Conservation (phyloP, 92 coral and sea anemone genomes). For the Plumapathes pennacea region DNA sequence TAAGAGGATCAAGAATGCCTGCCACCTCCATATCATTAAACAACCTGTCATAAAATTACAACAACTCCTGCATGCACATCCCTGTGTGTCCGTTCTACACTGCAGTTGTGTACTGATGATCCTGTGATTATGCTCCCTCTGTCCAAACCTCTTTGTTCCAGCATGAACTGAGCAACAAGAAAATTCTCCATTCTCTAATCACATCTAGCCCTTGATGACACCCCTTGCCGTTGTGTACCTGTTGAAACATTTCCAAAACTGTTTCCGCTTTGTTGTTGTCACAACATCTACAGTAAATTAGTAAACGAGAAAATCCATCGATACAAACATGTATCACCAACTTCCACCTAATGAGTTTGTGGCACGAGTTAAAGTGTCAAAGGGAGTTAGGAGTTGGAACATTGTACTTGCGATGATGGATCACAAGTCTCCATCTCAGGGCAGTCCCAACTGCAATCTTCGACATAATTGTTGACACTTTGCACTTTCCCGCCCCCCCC, state of each 20-base stretch:
- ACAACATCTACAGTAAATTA: slow-evolving; percentile 45
- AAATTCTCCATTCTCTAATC: slow-evolving; percentile 66
- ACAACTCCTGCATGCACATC: slow-evolving; percentile 61
- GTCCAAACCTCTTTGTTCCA: slow-evolving; percentile 39
- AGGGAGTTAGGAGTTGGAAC: slow-evolving; percentile 70
- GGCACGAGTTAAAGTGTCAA: slow-evolving; percentile 60
- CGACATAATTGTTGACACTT: too few species aligned
- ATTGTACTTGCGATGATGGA: slow-evolving; percentile 52
- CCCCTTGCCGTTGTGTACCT: slow-evolving; percentile 34
- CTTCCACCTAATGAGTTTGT: slow-evolving; percentile 63
- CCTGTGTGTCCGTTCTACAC: slow-evolving; percentile 55
- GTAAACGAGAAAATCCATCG: slow-evolving; percentile 56
- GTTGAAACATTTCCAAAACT: slow-evolving; percentile 34
- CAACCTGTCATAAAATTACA: slow-evolving; percentile 50
- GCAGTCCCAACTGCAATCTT: slow-evolving; percentile 64
- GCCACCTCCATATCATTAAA: slow-evolving; percentile 46
- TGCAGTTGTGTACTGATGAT: slow-evolving; percentile 58
- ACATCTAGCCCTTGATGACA: slow-evolving; percentile 47
- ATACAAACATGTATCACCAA: slow-evolving; percentile 58
- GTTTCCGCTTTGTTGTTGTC: slow-evolving; percentile 66
- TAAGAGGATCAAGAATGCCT: slow-evolving; percentile 55
- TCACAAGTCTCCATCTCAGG: slow-evolving; percentile 48
- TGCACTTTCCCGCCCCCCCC: too few species aligned
- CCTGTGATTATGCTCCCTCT: slow-evolving; percentile 74
- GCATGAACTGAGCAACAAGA: slow-evolving; percentile 55